phyloP scores from a whole-genome alignment of 35 echinoderm and acorn worm species.

The Stichopus chloronotus region DNA sequence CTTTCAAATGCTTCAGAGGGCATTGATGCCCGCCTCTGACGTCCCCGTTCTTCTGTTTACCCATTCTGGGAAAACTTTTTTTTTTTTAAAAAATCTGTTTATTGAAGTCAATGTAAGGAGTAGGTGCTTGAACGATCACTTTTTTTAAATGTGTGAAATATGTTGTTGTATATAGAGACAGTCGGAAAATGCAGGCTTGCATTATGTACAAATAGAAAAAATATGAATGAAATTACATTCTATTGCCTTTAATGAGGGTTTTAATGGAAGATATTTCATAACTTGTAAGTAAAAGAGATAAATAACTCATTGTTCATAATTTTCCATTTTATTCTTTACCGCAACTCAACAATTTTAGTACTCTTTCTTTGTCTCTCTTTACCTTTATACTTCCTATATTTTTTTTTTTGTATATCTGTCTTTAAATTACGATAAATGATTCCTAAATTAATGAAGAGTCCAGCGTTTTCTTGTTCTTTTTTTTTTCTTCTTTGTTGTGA shows the following conservation, averaged over 20 bases:
- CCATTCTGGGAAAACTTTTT: background rate
- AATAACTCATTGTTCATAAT: background rate
- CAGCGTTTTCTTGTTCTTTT: too few relatives aligned
- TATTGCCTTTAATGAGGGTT: background rate
- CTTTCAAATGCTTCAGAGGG: too few relatives aligned
- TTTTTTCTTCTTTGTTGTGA: too few relatives aligned
- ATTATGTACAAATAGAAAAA: background rate
- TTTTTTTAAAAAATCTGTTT: background rate
- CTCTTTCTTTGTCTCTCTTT: background rate
- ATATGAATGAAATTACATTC: background rate
- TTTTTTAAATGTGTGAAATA: background rate
- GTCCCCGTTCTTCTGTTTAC: background rate
- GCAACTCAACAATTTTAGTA: background rate
- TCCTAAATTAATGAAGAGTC: background rate
- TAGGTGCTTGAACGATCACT: background rate
- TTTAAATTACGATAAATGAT: background rate
- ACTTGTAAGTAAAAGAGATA: background rate
- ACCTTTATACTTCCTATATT: background rate
- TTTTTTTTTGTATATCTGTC: background rate
- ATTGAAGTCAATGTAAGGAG: background rate
- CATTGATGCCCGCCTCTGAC: background rate
- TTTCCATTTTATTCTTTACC: background rate
- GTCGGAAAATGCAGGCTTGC: background rate
- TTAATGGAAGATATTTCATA: background rate
- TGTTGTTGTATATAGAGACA: background rate